A percentile compares a stretch with the other conserved stretches of the same genome.
Conservation (phyloP, 2,797 vertebrate genomes). For the Falco concolor region DNA sequence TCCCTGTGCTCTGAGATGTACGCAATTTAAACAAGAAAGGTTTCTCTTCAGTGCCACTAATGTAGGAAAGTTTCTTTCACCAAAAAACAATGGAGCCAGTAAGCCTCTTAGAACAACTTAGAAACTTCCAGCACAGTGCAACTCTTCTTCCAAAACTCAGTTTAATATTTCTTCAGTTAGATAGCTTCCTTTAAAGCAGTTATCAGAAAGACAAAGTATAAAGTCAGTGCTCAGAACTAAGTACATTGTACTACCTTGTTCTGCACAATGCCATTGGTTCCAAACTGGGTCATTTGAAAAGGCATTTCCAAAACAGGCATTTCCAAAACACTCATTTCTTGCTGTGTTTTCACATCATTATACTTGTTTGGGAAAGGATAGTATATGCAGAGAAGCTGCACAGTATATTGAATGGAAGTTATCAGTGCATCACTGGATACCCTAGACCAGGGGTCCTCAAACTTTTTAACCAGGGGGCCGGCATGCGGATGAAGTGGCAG, state of each 20-base stretch:
- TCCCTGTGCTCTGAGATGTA: neutral
- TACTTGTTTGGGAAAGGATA: neutral
- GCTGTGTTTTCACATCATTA: neutral
- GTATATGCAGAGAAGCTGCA: neutral
- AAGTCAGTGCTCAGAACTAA: neutral
- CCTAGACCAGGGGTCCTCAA: neutral
- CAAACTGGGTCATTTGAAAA: neutral
- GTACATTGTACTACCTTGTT: neutral
- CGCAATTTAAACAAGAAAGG: neutral
- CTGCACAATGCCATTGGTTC: neutral
- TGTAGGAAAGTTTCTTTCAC: neutral
- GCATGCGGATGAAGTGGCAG: too few relatives aligned
- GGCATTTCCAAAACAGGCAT: neutral
- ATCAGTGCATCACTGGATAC: neutral
- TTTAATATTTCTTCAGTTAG: neutral
- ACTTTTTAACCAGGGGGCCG: too few relatives aligned
- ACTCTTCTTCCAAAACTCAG: neutral
- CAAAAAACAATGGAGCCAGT: neutral
- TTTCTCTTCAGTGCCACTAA: neutral
- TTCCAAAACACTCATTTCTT: neutral
- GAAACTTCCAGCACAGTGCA: neutral
- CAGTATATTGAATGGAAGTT: neutral
- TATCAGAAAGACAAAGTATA: neutral
- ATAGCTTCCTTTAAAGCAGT: neutral
- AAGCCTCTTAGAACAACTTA: neutral